These are phyloP conservation scores for Acanthurus leucopareius DNA, from an alignment of 2,797 vertebrate species.

Conservation along the genomic window DNA sequence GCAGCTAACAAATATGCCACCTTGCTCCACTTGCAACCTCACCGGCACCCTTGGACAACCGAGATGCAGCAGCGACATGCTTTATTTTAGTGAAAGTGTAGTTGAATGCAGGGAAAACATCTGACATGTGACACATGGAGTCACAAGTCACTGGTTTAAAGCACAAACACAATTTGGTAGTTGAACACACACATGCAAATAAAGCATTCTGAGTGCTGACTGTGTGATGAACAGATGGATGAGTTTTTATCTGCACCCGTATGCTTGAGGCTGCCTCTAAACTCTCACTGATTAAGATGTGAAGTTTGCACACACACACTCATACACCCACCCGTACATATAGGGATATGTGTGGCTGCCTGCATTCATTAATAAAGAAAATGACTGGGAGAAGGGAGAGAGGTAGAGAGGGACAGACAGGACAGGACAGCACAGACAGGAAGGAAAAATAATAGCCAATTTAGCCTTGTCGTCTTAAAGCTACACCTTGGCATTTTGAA, in stretches of 20 bases:
- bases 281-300: conserved; percentile 40
- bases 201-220: not conserved
- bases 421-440: conserved; percentile 65
- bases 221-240: not conserved
- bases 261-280: not conserved
- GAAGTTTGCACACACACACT: conserved; percentile 23
- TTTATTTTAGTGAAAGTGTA: not conserved
- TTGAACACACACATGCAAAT: not conserved
- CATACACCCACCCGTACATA: not conserved
- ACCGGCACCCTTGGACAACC: not conserved
- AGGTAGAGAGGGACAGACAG: conserved; percentile 44
- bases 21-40: not conserved
- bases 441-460: conserved; percentile 80
- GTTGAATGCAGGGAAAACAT: not conserved
- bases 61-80: not conserved
- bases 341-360: conserved; percentile 10
- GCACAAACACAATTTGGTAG: no score
- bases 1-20: conserved; percentile 1
- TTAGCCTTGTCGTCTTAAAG: conserved; percentile 76
- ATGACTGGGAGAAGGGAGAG: conserved; percentile 29
- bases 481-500: conserved; percentile 78
- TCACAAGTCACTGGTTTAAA: no score
- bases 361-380: conserved; percentile 66
- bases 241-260: not conserved
- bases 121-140: not conserved